A percentile compares a stretch with the other conserved stretches of the same genome.
Conservation (phyloP, 2,113 vertebrate genomes). For the Chamaetylas fuelleborni region DNA sequence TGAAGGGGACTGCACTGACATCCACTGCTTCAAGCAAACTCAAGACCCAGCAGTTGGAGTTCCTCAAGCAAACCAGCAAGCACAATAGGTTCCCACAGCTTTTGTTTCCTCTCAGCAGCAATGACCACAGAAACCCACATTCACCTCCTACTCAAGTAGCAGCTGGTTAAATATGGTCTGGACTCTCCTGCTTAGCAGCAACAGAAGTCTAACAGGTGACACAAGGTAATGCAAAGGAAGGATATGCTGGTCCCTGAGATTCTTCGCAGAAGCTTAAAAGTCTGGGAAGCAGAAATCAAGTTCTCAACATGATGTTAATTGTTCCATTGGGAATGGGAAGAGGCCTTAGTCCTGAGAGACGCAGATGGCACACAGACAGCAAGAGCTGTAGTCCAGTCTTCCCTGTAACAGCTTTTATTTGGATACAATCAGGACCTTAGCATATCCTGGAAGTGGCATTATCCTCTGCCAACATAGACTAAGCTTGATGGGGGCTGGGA, state of each 20-base stretch:
- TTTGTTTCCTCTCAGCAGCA: neutral
- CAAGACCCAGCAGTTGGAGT: neutral
- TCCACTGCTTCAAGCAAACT: neutral
- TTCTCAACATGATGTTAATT: neutral
- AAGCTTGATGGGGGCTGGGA: neutral
- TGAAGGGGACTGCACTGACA: neutral
- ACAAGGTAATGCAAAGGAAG: conserved; percentile 79
- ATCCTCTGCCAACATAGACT: conserved; percentile 56
- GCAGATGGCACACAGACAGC: conserved; percentile 38
- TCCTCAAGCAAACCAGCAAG: neutral
- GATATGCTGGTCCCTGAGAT: conserved; percentile 83
- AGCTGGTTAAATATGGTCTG: neutral
- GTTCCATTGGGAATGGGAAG: conserved; percentile 35
- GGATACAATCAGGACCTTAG: conserved; percentile 51
- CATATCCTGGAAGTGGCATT: conserved; percentile 63
- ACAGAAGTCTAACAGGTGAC: conserved; percentile 29
- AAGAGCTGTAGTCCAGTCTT: conserved; percentile 9
- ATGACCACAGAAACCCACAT: neutral
- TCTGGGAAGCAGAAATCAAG: conserved; percentile 51
- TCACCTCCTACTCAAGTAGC: neutral
- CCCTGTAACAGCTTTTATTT: conserved; percentile 17
- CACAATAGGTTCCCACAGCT: neutral
- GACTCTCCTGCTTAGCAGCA: conserved; percentile 24
- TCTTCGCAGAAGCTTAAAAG: conserved; percentile 67
- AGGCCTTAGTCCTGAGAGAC: conserved; percentile 67